Base-by-base conservation (phyloP, 2,888 invertebrate species). In the Rhodophaea formosa region DNA sequence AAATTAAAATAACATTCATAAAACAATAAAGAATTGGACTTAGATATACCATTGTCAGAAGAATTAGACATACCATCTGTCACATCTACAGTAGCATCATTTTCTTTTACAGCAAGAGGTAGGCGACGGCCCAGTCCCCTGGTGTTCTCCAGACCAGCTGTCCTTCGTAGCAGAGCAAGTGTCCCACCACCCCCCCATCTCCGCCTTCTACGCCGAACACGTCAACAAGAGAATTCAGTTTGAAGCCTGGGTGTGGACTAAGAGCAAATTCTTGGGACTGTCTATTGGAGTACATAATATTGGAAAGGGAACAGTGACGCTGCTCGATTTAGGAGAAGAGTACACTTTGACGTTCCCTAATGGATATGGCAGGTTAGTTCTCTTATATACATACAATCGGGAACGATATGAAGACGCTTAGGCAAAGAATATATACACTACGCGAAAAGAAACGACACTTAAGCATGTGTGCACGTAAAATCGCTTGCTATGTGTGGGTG, bases 181-280 rank as follows among this genome's bases (percentile, higher is more conserved):
- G 10, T 99, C 98, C 8, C 99, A 99, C 92, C 99, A 99, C 92
- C 99, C 99, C 47, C 99, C 99, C 66, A 97, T 99, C 75, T 99
- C 99, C 58, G 99, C 99, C 29, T 99, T 99, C 92, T 99, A 99
- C 92, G 99, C 98, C 16, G 99, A 99, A 84, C 97, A 98, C 88
- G 95, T 94, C 68, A 95, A 95, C 77, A 98, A 97, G 79, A 93
- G 95, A 71, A 97, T 99, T 95, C 99, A 90, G 75, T 96, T 99
- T 84, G 96, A 97, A 75, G 99, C 98, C 7, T 97, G 98, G 88
- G 97, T 99, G 55, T 99, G 99, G 97, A 99, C 99, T 7, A 99
- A 99, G 89, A 99, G 99, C 75, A 99, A 99, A 92, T 99, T 99
- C 90, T 93, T 99, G 17, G 99, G 99, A 0, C 92, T 99, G 17